These are phyloP conservation scores for Diplodus puntazzo DNA, from an alignment of 2,797 vertebrate species.

Conservation along the genomic window DNA sequence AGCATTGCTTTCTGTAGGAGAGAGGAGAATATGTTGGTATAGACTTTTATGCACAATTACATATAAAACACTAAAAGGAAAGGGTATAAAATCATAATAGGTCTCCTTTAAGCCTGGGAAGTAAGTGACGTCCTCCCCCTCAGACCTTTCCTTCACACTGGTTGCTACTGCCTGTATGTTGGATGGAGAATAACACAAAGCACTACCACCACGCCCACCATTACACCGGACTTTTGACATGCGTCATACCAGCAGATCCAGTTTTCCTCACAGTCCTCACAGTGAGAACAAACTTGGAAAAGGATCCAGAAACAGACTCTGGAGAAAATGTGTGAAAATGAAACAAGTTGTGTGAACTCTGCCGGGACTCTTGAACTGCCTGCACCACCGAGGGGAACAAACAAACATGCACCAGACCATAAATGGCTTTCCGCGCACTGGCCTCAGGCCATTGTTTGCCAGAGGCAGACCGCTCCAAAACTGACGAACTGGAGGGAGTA, in stretches of 20 bases:
- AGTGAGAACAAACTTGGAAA: background rate
- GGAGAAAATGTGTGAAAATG: background rate
- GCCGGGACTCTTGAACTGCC: background rate
- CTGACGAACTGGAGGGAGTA: background rate
- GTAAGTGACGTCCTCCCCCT: background rate
- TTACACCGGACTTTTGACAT: background rate
- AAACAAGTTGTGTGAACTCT: conserved; percentile 1
- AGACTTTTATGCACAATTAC: too few species aligned
- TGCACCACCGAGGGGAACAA: background rate
- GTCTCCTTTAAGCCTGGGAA: background rate
- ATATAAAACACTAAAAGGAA: too few species aligned
- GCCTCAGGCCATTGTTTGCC: background rate
- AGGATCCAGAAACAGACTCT: background rate
- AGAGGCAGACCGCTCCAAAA: background rate
- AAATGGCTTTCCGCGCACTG: background rate
- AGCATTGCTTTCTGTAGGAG: too few species aligned
- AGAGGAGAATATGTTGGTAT: too few species aligned
- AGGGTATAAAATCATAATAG: too few species aligned
- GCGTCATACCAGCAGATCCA: background rate
- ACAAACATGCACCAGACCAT: background rate
- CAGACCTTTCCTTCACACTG: background rate
- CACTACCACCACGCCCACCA: background rate
- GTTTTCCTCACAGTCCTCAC: background rate
- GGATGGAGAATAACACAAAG: background rate
- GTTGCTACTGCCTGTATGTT: background rate